Base-by-base conservation (phyloP, 2,888 invertebrate species). In the Sarcophaga caerulescens region DNA sequence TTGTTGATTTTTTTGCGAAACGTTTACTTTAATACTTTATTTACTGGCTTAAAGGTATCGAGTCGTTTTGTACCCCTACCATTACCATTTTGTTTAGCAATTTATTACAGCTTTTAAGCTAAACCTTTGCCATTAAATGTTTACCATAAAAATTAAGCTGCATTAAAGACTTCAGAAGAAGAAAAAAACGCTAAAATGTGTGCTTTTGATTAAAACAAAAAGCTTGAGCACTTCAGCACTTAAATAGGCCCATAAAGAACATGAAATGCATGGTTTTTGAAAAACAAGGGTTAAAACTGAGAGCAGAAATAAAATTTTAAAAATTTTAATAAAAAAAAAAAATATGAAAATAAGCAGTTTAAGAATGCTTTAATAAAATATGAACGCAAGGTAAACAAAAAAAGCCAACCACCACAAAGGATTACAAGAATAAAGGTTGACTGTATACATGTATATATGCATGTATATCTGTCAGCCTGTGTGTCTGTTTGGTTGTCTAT, bases 311-410 rank as follows among this genome's bases (percentile, higher is more conserved):
- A 35, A 65, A 75, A 59, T 12, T 17, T 3, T 17, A 35, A 52
- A 60, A 73, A 76, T 69, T 47, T 70, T 81, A 69, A 76, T 23
- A 25, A 25, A 4, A 6, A 25, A 25, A 0, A 35, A 35, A 35
- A 8, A 35, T 35, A 35, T 35, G 35, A 35, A 35, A 35, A 35
- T 35, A 35, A 8, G 35, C 35, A 35, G 8, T 35, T 35, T 35
- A 60, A n/a, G 62, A 77, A 35, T 35, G 35, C 35, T 10, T 35
- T 59, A 47, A 77, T 71, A 73, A 82, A 71, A 76, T 71, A 77
- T 82, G 71, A 35, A 47, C 35, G 57, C 10, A 14, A 57, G 12
- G n/a, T n/a, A 14, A 21, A 21, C 14, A 60, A 6, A 23, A 23
- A 62, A 52, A 69, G 10, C 0, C 21, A 21, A 45, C 68, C 52